Base-by-base conservation (phyloP, 2,797 vertebrate genomes). In the Macroramphosus scolopax region DNA sequence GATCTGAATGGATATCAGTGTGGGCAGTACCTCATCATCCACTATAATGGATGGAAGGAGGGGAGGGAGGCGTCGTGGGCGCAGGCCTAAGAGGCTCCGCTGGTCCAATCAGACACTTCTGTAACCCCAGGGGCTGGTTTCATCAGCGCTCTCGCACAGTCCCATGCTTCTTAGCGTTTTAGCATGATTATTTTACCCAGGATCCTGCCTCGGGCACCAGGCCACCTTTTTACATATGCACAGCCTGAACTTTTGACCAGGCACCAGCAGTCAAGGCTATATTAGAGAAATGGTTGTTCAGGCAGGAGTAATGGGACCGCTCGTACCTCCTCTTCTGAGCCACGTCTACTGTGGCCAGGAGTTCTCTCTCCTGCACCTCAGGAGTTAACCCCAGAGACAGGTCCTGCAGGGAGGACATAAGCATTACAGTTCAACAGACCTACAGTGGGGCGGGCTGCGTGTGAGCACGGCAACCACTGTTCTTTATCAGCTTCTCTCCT, bases 211-310 rank as follows among this genome's bases (percentile, higher is more conserved):
- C 89, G 87, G 94, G 95, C 95, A 92, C 91, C 91, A 91, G 89
- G 93, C 94, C 95, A 93, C 93, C 95, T 97, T 98, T 98, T 98
- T 95, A 96, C 94, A 96, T 97, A 98, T 98, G 95, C 95, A 98
- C 92, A 92, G 90, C 90, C 92, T 98, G 95, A 98, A 98, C 96
- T 98, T 98, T 96, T 97, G 95, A 97, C 95, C 95, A 97, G 88
- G 91, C 92, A 90, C 87, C 93, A 86, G 89, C 91, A 93, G 91
- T 90, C 92, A 75, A 34, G 36, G 52, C 66, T 91, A 92, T 90
- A 93, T 94, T 92, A 92, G 90, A 91, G 87, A 85, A 88, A 64
- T 82, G 84, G 88, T 73, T 82, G 65, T 82, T 82, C 75, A 68
- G 60, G 75, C 81, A 89, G 91, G 74, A 80, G 72, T 37, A 44